These are phyloP conservation scores for Scylla paramamosain DNA, from an alignment of 1,140 invertebrate genomes.

Conservation along the genomic window DNA sequence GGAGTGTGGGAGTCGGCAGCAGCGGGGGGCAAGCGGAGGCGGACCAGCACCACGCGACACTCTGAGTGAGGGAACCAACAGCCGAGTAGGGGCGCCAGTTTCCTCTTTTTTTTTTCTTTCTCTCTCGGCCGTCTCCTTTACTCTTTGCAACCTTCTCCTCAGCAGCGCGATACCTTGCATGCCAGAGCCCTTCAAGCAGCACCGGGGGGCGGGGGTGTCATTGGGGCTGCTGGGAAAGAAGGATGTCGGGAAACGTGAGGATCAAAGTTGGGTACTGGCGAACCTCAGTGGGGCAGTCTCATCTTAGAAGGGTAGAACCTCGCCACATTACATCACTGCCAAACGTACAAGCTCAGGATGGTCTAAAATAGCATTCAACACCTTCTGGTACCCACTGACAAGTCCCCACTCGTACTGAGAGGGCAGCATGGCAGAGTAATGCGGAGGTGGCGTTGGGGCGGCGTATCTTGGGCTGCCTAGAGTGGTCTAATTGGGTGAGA, in stretches of 20 bases:
- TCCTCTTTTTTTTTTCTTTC: conserved; percentile 43
- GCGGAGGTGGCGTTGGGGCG: neutral
- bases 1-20: conserved; percentile 38
- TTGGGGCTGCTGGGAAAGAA: too few relatives aligned
- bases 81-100: conserved; percentile 63
- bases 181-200: neutral
- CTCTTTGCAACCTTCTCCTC: neutral
- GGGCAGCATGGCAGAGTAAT: neutral
- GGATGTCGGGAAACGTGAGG: neutral
- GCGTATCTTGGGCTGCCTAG: neutral
- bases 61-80: conserved; percentile 37
- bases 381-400: neutral
- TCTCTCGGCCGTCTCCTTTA: neutral
- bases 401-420: neutral
- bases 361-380: conserved; percentile 49
- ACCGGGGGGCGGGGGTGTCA: neutral
- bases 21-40: conserved; percentile 32
- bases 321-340: conserved; percentile 67
- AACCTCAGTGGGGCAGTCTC: conserved; percentile 49
- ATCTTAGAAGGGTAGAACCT: conserved; percentile 45
- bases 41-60: conserved; percentile 61
- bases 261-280: conserved; percentile 24
- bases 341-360: conserved; percentile 61
- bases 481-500: conserved; percentile 59
- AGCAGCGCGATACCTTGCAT: neutral